Conservation (phyloP, 2,888 invertebrate genomes). For the Limnephilus auricula region DNA sequence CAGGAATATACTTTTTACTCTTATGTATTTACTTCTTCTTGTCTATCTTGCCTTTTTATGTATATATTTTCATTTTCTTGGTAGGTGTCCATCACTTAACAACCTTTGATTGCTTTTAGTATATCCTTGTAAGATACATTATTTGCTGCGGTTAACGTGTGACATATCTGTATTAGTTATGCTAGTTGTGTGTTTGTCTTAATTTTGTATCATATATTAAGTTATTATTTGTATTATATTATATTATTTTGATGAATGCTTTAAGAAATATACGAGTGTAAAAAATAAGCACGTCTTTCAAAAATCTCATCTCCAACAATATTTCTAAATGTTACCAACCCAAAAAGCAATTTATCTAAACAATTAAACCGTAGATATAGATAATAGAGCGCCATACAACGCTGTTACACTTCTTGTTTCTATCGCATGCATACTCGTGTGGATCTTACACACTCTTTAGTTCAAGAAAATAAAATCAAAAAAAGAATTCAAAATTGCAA, state of each 20-base stretch:
- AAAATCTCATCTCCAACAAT: not conserved
- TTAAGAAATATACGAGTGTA: constrained; percentile 20
- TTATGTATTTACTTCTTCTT: no score
- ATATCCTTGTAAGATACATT: not conserved
- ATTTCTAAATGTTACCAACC: not conserved
- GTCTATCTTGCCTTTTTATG: not conserved
- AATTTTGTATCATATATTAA: constrained; percentile 15
- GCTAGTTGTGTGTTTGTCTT: not conserved
- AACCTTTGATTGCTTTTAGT: not conserved
- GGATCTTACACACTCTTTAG: no score
- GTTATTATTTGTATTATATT: constrained; percentile 16
- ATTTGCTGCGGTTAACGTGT: not conserved
- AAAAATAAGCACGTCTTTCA: not conserved
- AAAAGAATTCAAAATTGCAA: no score
- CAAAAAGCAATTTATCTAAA: no score
- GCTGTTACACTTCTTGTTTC: no score
- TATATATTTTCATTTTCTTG: not conserved
- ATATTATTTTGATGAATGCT: constrained; percentile 12
- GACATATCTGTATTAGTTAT: not conserved
- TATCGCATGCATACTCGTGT: no score
- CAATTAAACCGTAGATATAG: no score
- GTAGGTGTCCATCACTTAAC: not conserved
- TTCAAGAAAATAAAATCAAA: no score
- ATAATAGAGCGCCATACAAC: no score
- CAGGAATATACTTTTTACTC: not conserved